Evolutionary conservation across 2,888 invertebrate species (phyloP).

Genomic region (Zaprionus obscuricornis): DNA sequence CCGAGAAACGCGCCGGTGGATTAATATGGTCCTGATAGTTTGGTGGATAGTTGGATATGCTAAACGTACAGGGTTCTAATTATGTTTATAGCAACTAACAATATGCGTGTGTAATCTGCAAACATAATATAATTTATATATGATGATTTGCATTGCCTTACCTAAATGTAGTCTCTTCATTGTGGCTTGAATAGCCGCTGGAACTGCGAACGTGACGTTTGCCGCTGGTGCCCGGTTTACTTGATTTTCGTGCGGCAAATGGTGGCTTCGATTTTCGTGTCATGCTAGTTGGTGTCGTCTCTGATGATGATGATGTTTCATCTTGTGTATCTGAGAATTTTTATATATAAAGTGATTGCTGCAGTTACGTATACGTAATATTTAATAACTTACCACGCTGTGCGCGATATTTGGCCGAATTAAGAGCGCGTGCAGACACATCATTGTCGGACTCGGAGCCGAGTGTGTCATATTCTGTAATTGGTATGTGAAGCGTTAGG

Average conservation of each 20-base stretch:
- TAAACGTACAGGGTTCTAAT: constrained; percentile 82
- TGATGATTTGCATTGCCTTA: constrained; percentile 77
- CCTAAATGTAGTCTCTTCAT: constrained; percentile 94
- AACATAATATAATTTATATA: no score
- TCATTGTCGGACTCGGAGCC: constrained; percentile 93
- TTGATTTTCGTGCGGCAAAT: constrained; percentile 88
- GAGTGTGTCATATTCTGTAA: constrained; percentile 95
- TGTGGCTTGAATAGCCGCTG: constrained; percentile 92
- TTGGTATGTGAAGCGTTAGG: constrained; percentile 95
- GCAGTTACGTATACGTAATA: constrained; percentile 4
- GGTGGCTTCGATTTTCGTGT: constrained; percentile 89
- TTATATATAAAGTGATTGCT: no score
- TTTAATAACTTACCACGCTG: constrained; percentile 80
- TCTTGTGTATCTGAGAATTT: constrained; percentile 87
- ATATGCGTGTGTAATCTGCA: no score
- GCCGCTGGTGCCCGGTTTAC: constrained; percentile 85
- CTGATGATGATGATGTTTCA: constrained; percentile 91
- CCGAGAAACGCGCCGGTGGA: constrained; percentile 94
- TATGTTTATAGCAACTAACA: constrained; percentile 60
- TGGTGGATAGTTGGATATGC: constrained; percentile 90
- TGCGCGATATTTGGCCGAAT: constrained; percentile 83
- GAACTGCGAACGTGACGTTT: constrained; percentile 91
- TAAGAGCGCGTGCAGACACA: constrained; percentile 87
- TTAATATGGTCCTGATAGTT: constrained; percentile 93
- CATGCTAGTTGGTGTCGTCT: constrained; percentile 88